Evolutionary conservation across 2,888 invertebrate species (phyloP).

Genomic region (Sinopyrophorus schimmeli): DNA sequence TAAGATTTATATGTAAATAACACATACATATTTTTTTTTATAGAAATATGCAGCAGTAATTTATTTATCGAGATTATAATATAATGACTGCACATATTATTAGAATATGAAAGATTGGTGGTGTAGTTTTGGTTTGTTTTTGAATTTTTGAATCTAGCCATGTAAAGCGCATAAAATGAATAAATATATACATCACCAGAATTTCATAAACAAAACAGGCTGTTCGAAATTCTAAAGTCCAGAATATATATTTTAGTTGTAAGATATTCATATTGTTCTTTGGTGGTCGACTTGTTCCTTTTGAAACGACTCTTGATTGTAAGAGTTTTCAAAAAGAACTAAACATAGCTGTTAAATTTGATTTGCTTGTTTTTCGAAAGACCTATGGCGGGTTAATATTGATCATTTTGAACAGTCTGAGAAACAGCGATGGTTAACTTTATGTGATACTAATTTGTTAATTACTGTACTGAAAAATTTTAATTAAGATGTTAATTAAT

Average conservation of each 20-base stretch:
- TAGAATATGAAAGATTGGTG: conserved; percentile 4
- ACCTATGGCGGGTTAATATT: too few relatives aligned
- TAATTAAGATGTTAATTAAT: conserved; percentile 12
- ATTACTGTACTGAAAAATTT: conserved; percentile 6
- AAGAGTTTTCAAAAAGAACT: too few relatives aligned
- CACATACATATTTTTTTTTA: conserved; percentile 42
- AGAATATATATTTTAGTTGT: not conserved
- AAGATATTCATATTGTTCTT: too few relatives aligned
- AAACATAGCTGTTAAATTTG: too few relatives aligned
- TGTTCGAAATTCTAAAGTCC: not conserved
- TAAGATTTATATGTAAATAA: conserved; percentile 47
- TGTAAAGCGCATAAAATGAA: not conserved
- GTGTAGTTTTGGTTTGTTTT: not conserved
- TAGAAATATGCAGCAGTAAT: conserved; percentile 2
- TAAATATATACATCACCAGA: not conserved
- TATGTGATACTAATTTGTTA: conserved; percentile 18
- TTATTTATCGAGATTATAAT: not conserved
- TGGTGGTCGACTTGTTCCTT: too few relatives aligned
- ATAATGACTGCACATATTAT: not conserved
- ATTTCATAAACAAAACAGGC: not conserved
- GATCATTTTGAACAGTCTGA: conserved; percentile 8
- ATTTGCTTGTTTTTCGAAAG: too few relatives aligned
- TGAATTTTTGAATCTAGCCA: not conserved
- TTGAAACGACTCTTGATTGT: too few relatives aligned
- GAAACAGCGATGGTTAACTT: not conserved